phyloP scores from a whole-genome alignment of 2,113 vertebrate species.

The Cyanoramphus novaezelandiae region DNA sequence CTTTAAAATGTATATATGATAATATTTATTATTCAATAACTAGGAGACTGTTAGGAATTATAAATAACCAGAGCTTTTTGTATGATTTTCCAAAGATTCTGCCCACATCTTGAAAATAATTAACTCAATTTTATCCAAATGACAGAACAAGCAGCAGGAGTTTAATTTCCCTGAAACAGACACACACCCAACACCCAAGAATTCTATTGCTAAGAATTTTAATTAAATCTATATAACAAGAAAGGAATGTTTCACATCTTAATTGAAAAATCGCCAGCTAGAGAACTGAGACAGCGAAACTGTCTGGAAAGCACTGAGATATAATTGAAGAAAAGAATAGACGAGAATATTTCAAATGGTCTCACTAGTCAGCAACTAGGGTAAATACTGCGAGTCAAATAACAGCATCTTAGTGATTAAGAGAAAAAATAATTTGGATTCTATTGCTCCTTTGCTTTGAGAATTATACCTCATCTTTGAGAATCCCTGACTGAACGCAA shows the following conservation, averaged over 20 bases:
- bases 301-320: neutral
- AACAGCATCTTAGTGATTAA: neutral
- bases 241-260: constrained; percentile 43
- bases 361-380: constrained; percentile 25
- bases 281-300: constrained; percentile 34
- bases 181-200: neutral
- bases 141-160: neutral
- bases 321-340: constrained; percentile 34
- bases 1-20: neutral
- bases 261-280: constrained; percentile 54
- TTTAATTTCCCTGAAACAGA: constrained; percentile 35
- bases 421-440: neutral
- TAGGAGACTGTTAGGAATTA: neutral
- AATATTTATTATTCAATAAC: neutral
- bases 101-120: neutral
- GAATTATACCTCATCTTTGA: neutral
- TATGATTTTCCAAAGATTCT: neutral
- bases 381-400: constrained; percentile 7
- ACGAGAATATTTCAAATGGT: constrained; percentile 32
- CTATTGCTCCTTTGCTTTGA: constrained; percentile 6
- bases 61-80: neutral
- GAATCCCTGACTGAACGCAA: neutral
- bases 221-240: constrained; percentile 64
- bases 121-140: constrained; percentile 2
- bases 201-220: constrained; percentile 53